Evolutionary conservation across 2,797 vertebrate genomes (phyloP).

Genomic region (Erpetoichthys calabaricus): DNA sequence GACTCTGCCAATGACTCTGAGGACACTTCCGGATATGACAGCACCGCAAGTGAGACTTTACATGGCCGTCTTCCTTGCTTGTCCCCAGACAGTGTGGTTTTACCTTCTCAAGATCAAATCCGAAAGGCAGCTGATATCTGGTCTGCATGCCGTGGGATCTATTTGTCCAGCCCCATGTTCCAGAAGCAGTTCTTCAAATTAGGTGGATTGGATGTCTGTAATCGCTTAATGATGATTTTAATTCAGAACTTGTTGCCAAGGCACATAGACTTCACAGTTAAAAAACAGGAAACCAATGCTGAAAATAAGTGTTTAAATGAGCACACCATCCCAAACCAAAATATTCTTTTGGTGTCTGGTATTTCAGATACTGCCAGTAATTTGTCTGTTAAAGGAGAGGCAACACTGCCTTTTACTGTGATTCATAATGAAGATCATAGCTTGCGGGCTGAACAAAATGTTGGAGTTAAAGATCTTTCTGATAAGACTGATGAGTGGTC

Average conservation of each 20-base stretch:
- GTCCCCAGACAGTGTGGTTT: slow-evolving; percentile 64
- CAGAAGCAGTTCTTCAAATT: slow-evolving; percentile 82
- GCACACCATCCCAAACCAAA: neutral
- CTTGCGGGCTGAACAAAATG: neutral
- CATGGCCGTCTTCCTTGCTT: slow-evolving; percentile 60
- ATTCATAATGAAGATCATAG: slow-evolving; percentile 2
- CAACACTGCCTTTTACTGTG: neutral
- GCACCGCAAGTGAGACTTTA: slow-evolving; percentile 80
- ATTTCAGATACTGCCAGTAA: slow-evolving; percentile 15
- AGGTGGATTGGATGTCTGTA: slow-evolving; percentile 76
- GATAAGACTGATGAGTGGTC: slow-evolving; percentile 47
- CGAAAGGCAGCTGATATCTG: slow-evolving; percentile 77
- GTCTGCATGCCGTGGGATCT: slow-evolving; percentile 73
- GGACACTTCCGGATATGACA: slow-evolving; percentile 90
- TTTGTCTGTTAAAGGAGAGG: slow-evolving; percentile 12
- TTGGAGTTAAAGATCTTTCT: no score
- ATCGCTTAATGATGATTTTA: slow-evolving; percentile 70
- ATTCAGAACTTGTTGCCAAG: slow-evolving; percentile 65
- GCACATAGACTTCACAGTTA: slow-evolving; percentile 42
- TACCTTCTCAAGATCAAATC: slow-evolving; percentile 71
- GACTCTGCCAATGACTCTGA: slow-evolving; percentile 83
- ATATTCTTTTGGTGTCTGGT: slow-evolving; percentile 11
- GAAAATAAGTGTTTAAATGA: slow-evolving; percentile 18
- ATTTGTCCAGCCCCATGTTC: slow-evolving; percentile 66
- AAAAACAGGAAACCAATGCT: slow-evolving; percentile 40